Evolutionary conservation across 2,797 vertebrate genomes (phyloP), one percentile per base, ranked within the genome.

Genomic region (Limosa lapponica): DNA sequence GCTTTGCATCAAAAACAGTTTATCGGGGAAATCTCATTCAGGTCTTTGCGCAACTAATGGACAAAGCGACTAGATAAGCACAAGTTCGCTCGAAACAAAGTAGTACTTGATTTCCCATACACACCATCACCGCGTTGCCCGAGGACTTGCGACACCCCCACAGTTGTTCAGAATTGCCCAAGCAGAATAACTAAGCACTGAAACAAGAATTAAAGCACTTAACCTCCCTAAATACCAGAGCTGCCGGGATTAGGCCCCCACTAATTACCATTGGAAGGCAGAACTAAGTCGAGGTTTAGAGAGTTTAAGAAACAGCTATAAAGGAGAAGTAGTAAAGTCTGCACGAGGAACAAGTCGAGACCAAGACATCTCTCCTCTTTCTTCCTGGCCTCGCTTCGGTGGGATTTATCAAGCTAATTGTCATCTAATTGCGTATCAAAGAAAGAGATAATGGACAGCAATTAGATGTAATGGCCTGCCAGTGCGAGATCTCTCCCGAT

Each of bases 381-480:
- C 43, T 69, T 41, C 14, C 39, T 44, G 5, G 6, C 34, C 11
- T 36, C 15, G 1, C 18, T 70, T 73, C 51, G 16, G 71, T 61
- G 57, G 75, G 70, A 84, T 92, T 96, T 95, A 94, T 90, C 92
- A 51, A 91, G 95, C 96, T 97, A 97, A 98, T 97, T 94, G 96
- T 37, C 85, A 90, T 96, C 93, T 97, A 98, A 98, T 98, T 97
- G 96, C 69, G 73, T 97, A 97, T 98, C 97, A 97, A 97, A 98
- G 97, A 89, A 91, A 96, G 89, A 95, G 97, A 97, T 98, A 98
- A 98, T 98, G 96, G 92, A 55, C 65, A 86, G 90, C 97, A 97
- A 97, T 98, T 97, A 97, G 85, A 71, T 51, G 70, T 98, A 98
- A 98, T 97, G 92, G 95, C 90, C 94, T 81, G 84, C 85, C 70